Evolutionary conservation across 2,797 vertebrate species (phyloP), one percentile per base, ranked within the genome.

Genomic region (Meriones psammophilus): DNA sequence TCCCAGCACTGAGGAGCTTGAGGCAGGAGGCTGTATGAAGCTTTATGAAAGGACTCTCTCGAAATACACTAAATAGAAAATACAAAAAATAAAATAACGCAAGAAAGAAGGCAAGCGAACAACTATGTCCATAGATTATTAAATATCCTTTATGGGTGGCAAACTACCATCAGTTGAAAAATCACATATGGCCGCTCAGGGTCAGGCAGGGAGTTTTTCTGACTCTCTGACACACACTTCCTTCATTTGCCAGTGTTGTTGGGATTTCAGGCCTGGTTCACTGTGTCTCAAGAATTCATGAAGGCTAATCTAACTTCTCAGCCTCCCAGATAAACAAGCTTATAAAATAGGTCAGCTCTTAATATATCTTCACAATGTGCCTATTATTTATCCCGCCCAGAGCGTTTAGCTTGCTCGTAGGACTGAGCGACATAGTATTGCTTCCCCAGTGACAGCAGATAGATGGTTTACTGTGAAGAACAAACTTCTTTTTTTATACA

Each of bases 271-370:
- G 3, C 39, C 26, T 58, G 33, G 4, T 24, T 92, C 22, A 15
- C 1, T 17, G 15, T 36, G 24, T 88, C 64, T 96, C 18, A 60
- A 88, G 56, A 78, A 86, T 42, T 93, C 33, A 46, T 88, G n/a
- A 94, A 88, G 54, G 42, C 33, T 81, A 74, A 74, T 81, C 85
- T 89, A 60, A 86, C 36, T 76, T 86, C 88, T 14, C 33, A 91
- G 33, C 56, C 74, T 94, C 30, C 28, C 39, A 83, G 24, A 58
- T 54, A 28, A 80, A 5, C n/a, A 92, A 92, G 28, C 2, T 64
- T 90, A 78, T 83, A 81, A 78, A 8, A 30, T 90, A 74, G 54
- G 18, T 33, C 68, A 91, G 26, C 33, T 92, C 36, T 94, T 66
- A 89, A 62, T 68, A 79, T 22, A 50, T 83, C 58, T 92, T 94